These are phyloP conservation scores for Nasua narica DNA, from an alignment of 2,797 vertebrate species.

Conservation along the genomic window DNA sequence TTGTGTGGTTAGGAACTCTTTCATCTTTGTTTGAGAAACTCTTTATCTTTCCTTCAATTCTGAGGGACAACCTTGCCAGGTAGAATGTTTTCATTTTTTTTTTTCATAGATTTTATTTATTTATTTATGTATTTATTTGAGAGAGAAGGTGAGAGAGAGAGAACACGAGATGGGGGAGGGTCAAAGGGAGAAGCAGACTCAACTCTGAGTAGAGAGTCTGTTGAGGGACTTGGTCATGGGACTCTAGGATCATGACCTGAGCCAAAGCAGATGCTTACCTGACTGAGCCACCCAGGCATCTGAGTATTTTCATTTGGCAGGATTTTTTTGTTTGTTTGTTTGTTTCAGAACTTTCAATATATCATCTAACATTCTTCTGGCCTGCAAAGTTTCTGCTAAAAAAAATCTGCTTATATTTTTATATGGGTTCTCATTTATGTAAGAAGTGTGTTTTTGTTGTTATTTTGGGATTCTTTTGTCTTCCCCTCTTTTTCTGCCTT, in stretches of 20 bases:
- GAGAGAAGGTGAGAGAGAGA: neutral
- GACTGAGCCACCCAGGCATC: neutral
- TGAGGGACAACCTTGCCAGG: too few species aligned
- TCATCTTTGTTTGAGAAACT: too few species aligned
- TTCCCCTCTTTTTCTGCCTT: neutral
- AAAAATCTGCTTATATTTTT: neutral
- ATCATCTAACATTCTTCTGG: neutral
- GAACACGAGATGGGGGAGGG: neutral
- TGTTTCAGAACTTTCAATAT: neutral
- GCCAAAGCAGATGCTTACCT: too few species aligned
- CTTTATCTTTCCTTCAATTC: too few species aligned
- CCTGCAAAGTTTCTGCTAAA: neutral
- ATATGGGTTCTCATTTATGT: neutral
- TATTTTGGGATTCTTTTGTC: neutral
- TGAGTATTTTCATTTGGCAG: neutral
- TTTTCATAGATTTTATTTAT: too few species aligned
- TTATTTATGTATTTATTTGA: too few species aligned
- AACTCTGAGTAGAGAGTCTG: fast-evolving
- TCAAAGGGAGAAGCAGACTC: too few species aligned
- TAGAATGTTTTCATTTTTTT: too few species aligned
- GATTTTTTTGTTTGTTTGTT: neutral
- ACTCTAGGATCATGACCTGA: too few species aligned
- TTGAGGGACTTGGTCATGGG: too few species aligned
- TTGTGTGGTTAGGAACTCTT: too few species aligned
- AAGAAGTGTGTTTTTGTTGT: neutral